A percentile compares a stretch with the other conserved stretches of the same genome.
These are phyloP conservation scores for Hipparchia semele DNA, from an alignment of 2,888 invertebrate genomes.

Conservation along the genomic window DNA sequence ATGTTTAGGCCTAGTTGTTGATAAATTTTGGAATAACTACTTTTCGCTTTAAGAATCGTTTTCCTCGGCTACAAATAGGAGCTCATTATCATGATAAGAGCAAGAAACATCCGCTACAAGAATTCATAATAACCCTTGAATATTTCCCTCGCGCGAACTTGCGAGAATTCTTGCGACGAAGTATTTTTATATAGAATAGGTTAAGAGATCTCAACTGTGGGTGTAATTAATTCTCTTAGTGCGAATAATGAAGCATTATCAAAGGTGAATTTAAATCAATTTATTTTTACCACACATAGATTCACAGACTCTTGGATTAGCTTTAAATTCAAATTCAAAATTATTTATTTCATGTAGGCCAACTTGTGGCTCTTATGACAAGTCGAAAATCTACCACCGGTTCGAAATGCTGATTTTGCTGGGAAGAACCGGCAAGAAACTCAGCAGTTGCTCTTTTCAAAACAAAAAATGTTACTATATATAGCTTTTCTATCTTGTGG, in stretches of 20 bases:
- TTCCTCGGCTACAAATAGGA: background rate
- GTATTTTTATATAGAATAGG: constrained; percentile 14
- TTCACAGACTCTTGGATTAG: too few relatives aligned
- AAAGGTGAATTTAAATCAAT: too few relatives aligned
- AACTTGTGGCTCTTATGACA: too few relatives aligned
- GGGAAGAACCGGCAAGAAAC: too few relatives aligned
- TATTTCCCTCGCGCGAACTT: background rate
- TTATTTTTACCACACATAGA: too few relatives aligned
- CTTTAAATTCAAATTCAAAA: too few relatives aligned
- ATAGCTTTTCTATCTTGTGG: too few relatives aligned
- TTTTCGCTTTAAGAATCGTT: background rate
- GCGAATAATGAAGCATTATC: background rate
- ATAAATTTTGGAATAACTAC: background rate
- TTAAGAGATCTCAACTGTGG: background rate
- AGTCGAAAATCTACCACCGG: too few relatives aligned
- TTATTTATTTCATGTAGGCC: too few relatives aligned
- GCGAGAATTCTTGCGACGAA: constrained; percentile 4
- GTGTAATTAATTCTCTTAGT: constrained; percentile 1
- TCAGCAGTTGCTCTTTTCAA: too few relatives aligned
- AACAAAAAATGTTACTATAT: too few relatives aligned
- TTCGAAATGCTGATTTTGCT: too few relatives aligned
- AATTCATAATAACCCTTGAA: constrained; percentile 15
- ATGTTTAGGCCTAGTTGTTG: background rate
- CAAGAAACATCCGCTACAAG: constrained; percentile 13
- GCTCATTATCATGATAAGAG: constrained; percentile 16